Evolutionary conservation across 2,113 vertebrate genomes (phyloP).

Genomic region (Paramisgurnus dabryanus): DNA sequence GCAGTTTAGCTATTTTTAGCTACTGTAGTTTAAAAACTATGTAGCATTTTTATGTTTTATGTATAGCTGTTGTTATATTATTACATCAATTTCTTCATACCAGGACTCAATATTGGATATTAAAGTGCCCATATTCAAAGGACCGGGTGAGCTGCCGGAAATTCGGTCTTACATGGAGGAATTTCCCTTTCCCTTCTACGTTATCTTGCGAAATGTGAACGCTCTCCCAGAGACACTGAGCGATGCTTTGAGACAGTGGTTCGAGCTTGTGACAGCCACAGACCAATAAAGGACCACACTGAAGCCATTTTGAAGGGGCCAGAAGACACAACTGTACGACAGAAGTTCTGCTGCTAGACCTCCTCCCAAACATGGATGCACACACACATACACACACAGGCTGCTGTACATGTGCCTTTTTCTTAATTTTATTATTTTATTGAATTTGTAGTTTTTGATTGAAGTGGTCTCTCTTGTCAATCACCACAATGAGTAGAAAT

Average conservation of each 20-base stretch:
- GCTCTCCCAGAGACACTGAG: conserved; percentile 92
- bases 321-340: conserved; percentile 49
- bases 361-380: conserved; percentile 31
- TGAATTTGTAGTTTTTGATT: conserved; percentile 60
- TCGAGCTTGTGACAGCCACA: conserved; percentile 89
- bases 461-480: conserved; percentile 51
- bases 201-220: conserved; percentile 92
- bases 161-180: conserved; percentile 98
- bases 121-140: conserved; percentile 95
- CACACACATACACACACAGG: conserved; percentile 34
- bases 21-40: no score
- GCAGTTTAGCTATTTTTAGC: not conserved
- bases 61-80: not conserved
- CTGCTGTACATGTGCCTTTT: conserved; percentile 75
- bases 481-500: conserved; percentile 58
- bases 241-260: conserved; percentile 96
- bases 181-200: conserved; percentile 97
- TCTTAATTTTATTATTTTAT: conserved; percentile 57
- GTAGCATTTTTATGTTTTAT: not conserved
- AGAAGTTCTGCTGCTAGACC: conserved; percentile 58
- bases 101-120: conserved; percentile 98
- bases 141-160: conserved; percentile 89
- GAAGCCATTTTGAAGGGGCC: conserved; percentile 44
- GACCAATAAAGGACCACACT: conserved; percentile 68
- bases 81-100: conserved; percentile 5